Conservation (phyloP, 53 echinoderm and acorn worm species). For the Antedon mediterranea region DNA sequence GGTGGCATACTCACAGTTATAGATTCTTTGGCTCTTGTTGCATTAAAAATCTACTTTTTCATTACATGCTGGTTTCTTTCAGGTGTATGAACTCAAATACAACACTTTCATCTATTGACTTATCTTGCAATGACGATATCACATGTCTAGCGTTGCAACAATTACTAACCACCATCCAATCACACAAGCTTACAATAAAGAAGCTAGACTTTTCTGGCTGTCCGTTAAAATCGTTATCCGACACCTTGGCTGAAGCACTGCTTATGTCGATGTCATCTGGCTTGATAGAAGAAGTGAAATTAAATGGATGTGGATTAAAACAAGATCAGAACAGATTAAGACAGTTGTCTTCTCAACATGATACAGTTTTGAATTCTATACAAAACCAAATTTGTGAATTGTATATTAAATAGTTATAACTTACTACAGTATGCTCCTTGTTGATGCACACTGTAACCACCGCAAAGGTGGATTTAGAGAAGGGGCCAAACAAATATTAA, state of each 20-base stretch:
- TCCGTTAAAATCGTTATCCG: not conserved
- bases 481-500: no score
- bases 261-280: not conserved
- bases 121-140: conserved; percentile 50
- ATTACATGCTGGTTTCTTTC: not conserved
- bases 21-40: no score
- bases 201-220: not conserved
- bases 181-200: conserved; percentile 13
- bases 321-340: not conserved
- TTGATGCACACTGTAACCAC: no score
- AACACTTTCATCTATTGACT: conserved; percentile 37
- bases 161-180: conserved; percentile 27
- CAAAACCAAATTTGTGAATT: not conserved
- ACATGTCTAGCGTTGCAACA: conserved; percentile 33
- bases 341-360: not conserved
- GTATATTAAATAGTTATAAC: not conserved
- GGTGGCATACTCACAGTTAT: no score
- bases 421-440: no score
- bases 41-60: no score
- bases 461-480: no score
- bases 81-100: conserved; percentile 46
- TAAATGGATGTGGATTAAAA: not conserved
- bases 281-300: not conserved
- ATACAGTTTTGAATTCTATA: not conserved
- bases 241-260: not conserved